These are phyloP conservation scores for Coptodon rendalli DNA, from an alignment of 2,113 vertebrate genomes.

Conservation along the genomic window DNA sequence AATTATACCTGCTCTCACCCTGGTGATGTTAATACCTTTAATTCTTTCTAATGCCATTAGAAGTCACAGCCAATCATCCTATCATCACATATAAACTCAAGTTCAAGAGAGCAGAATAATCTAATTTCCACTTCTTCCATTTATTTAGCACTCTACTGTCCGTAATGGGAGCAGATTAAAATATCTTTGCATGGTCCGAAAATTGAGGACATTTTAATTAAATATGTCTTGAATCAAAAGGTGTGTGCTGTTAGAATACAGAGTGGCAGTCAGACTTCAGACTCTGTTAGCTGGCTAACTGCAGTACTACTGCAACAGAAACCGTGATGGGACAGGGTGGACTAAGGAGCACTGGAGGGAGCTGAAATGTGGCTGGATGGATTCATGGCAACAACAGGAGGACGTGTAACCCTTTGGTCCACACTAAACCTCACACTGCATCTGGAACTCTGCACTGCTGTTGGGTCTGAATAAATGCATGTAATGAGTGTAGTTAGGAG, in stretches of 20 bases:
- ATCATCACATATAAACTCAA: background rate
- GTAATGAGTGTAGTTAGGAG: background rate
- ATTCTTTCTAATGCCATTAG: background rate
- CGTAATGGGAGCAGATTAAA: background rate
- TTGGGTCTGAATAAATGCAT: background rate
- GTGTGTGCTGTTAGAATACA: background rate
- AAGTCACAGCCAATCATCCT: background rate
- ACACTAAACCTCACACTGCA: background rate
- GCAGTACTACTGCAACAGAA: background rate
- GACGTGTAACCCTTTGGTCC: background rate
- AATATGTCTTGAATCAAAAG: constrained; percentile 24
- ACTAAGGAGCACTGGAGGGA: background rate
- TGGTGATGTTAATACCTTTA: constrained; percentile 13
- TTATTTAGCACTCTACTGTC: constrained; percentile 4
- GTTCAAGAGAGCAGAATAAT: constrained; percentile 26
- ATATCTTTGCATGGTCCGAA: background rate
- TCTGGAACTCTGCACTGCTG: background rate
- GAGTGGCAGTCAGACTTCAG: background rate
- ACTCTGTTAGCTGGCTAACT: constrained; percentile 25
- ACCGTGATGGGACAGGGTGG: background rate
- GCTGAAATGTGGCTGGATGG: constrained; percentile 1
- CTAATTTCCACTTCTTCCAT: constrained; percentile 10
- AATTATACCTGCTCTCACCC: constrained; percentile 16
- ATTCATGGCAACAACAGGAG: background rate
- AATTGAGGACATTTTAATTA: constrained; percentile 40